These are phyloP conservation scores for Paradoxurus hermaphroditus DNA, from an alignment of 2,113 vertebrate genomes.

Conservation along the genomic window DNA sequence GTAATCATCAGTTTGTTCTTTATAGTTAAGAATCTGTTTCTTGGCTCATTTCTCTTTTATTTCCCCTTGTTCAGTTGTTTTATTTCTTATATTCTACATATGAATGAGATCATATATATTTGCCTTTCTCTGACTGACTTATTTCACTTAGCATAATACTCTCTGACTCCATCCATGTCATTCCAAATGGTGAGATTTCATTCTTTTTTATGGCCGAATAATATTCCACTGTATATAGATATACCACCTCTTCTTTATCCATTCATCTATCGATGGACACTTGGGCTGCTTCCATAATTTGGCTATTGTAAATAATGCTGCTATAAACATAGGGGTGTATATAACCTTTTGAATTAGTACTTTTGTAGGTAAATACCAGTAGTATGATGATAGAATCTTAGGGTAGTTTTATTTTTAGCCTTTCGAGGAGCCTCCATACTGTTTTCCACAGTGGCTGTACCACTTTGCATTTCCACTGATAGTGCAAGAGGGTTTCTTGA, in stretches of 20 bases:
- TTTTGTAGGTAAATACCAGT: neutral
- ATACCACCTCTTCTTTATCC: neutral
- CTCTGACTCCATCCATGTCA: neutral
- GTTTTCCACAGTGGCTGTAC: neutral
- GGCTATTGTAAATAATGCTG: neutral
- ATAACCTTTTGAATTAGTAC: neutral
- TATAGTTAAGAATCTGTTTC: neutral
- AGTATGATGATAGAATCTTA: neutral
- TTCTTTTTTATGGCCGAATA: neutral
- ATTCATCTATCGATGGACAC: neutral
- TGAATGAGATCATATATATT: neutral
- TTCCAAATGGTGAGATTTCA: neutral
- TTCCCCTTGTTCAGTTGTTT: neutral
- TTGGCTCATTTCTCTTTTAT: neutral
- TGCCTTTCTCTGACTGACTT: neutral
- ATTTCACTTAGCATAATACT: neutral
- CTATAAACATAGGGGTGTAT: neutral
- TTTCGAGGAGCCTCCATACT: neutral
- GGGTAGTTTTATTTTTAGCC: neutral
- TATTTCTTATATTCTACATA: neutral
- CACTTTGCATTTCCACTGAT: neutral
- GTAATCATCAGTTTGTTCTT: neutral
- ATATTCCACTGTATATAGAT: neutral
- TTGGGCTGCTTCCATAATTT: neutral
- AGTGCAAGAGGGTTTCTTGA: neutral